Base-by-base conservation (phyloP, 2,797 vertebrate species). In the Loriculus beryllinus region DNA sequence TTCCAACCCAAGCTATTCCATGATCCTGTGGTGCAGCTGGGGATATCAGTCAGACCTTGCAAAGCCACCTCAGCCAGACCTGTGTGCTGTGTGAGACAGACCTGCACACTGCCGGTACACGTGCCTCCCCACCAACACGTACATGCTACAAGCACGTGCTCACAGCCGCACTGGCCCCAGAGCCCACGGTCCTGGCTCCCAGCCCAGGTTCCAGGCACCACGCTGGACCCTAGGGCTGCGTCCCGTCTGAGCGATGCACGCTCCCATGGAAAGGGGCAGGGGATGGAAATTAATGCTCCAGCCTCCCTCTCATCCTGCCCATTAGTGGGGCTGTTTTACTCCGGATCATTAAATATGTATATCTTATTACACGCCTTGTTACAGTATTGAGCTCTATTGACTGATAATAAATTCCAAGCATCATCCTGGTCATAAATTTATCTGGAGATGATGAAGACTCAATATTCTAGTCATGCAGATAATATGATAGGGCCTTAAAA, bases 291-390 rank as follows among this genome's bases (percentile, higher is more conserved):
- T 92, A 96, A 96, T 88, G 22, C 84, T 96, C 91, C 94, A 90
- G 96, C 96, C 97, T 97, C 95, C 3, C 65, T 95, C 93, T 96
- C 94, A 60, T 94, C 94, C 92, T 91, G 72, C 97, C 98, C 96
- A 98, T 98, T 98, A 98, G 97, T 47, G 84, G 92, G 98, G 97
- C 97, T 98, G 98, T 98, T 98, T 99, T 98, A 99, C 99, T 99
- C 98, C 97, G 98, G 98, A 98, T 99, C 99, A 99, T 99, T 99
- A 99, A 99, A 99, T 99, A 99, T 99, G 99, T 99, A 99, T 99
- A 99, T 99, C 99, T 99, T 99, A 99, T 99, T 98, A 98, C 98
- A 98, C 96, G 98, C 97, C 98, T 98, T 98, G 98, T 98, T 98
- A 98, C 98, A 98, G 98, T 98, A 98, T 98, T 95, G 96, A 98